Percentiles rank a stretch among this genome's conserved stretches.
These are phyloP conservation scores for Charaxes varanes DNA, from an alignment of 1,140 invertebrate species.

Conservation along the genomic window DNA sequence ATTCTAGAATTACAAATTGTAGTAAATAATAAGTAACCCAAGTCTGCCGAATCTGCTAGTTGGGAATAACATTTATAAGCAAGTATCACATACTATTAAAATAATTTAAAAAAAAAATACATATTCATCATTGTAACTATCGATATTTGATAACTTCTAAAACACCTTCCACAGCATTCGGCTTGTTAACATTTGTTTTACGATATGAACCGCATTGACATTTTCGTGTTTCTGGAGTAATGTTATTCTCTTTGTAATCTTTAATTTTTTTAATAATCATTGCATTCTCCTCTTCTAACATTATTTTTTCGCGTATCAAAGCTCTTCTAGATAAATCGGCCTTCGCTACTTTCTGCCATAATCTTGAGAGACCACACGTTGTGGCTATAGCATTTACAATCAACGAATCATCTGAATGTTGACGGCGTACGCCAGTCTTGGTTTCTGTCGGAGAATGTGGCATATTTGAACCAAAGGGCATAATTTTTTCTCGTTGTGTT, in stretches of 20 bases:
- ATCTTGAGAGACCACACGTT: slow-evolving; percentile 44
- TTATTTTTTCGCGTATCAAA: slow-evolving; percentile 45
- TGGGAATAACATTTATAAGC: too few relatives aligned
- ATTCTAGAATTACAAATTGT: too few relatives aligned
- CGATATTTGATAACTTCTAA: slow-evolving; percentile 41
- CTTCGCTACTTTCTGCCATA: slow-evolving; percentile 57
- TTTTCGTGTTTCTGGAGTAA: slow-evolving; percentile 27
- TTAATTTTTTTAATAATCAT: slow-evolving; percentile 36
- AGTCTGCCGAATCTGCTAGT: too few relatives aligned
- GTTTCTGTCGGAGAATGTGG: slow-evolving; percentile 56
- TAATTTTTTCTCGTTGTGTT: slow-evolving; percentile 74
- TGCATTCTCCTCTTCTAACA: slow-evolving; percentile 50
- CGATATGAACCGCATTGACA: slow-evolving; percentile 30
- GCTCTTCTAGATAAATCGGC: slow-evolving; percentile 50
- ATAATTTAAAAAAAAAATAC: too few relatives aligned
- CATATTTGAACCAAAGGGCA: slow-evolving; percentile 70
- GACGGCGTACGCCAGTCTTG: slow-evolving; percentile 28
- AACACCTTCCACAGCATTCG: slow-evolving; percentile 37
- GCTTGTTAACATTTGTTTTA: slow-evolving; percentile 14
- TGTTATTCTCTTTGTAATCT: slow-evolving; percentile 30
- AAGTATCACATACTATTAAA: too few relatives aligned
- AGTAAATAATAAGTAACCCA: too few relatives aligned
- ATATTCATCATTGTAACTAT: too few relatives aligned
- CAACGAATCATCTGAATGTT: slow-evolving; percentile 46
- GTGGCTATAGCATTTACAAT: slow-evolving; percentile 42